These are phyloP conservation scores for Pollimyrus isidori DNA, from an alignment of 2,113 vertebrate species.

Conservation along the genomic window DNA sequence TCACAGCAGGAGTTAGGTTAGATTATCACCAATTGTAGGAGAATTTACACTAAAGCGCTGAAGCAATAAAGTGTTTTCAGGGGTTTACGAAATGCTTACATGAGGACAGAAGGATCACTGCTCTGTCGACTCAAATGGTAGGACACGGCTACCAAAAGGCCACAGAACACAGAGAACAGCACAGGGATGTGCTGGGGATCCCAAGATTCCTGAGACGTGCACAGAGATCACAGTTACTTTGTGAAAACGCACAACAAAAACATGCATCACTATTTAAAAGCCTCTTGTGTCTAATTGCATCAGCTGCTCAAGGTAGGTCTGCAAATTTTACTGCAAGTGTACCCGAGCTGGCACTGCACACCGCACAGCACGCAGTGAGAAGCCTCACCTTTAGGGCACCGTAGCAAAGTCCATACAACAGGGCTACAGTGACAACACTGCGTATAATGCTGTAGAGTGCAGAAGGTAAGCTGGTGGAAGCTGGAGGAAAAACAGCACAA, in stretches of 20 bases:
- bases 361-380: background rate
- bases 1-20: background rate
- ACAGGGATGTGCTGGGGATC: slow-evolving; percentile 97
- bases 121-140: slow-evolving; percentile 98
- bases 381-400: slow-evolving; percentile 86
- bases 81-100: slow-evolving; percentile 63
- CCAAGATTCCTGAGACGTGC: slow-evolving; percentile 77
- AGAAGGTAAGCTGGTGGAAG: slow-evolving; percentile 90
- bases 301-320: background rate
- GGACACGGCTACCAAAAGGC: slow-evolving; percentile 88
- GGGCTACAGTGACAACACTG: slow-evolving; percentile 84
- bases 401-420: slow-evolving; percentile 92
- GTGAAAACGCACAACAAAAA: background rate
- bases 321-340: background rate
- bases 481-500: slow-evolving; percentile 46
- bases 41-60: background rate
- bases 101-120: slow-evolving; percentile 89
- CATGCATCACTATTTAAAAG: background rate
- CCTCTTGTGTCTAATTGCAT: background rate
- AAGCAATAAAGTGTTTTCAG: background rate
- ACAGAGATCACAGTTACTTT: background rate
- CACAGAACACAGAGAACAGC: slow-evolving; percentile 93
- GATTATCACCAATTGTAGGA: background rate
- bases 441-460: slow-evolving; percentile 89
- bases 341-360: background rate